Evolutionary conservation across 2,113 vertebrate species (phyloP).

Genomic region (Pyrgilauda ruficollis): DNA sequence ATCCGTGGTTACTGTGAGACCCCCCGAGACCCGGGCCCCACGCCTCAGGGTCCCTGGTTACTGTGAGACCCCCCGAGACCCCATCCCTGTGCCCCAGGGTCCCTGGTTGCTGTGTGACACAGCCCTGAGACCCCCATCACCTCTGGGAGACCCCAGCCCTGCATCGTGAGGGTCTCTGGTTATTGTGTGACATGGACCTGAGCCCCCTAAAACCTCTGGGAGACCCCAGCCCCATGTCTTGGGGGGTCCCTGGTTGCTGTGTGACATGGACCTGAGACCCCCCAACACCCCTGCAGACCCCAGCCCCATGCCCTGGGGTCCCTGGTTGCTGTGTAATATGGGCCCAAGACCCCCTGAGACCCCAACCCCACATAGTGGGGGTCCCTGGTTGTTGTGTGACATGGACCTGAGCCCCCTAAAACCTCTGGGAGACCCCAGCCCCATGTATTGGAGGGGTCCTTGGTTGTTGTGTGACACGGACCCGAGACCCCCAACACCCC

Average conservation of each 20-base stretch:
- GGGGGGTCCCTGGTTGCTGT: neutral
- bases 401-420: too few relatives aligned
- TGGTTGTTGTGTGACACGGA: accelerated
- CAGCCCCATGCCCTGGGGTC: too few relatives aligned
- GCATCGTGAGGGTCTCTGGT: too few relatives aligned
- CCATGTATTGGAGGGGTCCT: neutral
- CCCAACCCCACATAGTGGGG: neutral
- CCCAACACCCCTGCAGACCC: too few relatives aligned
- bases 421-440: neutral
- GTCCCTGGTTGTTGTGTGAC: neutral
- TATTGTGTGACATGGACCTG: too few relatives aligned
- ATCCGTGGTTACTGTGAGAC: too few relatives aligned
- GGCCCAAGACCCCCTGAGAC: neutral
- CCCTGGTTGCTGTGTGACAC: too few relatives aligned
- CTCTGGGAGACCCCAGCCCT: neutral
- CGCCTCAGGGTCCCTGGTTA: neutral
- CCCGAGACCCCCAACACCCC: too few relatives aligned
- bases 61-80: too few relatives aligned
- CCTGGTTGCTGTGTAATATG: neutral
- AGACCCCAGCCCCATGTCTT: neutral
- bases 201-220: too few relatives aligned
- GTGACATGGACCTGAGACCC: neutral
- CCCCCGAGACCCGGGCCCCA: neutral
- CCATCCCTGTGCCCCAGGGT: too few relatives aligned
- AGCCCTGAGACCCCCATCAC: too few relatives aligned